phyloP scores from a whole-genome alignment of 2,888 invertebrate species.

The Drosophila testacea region DNA sequence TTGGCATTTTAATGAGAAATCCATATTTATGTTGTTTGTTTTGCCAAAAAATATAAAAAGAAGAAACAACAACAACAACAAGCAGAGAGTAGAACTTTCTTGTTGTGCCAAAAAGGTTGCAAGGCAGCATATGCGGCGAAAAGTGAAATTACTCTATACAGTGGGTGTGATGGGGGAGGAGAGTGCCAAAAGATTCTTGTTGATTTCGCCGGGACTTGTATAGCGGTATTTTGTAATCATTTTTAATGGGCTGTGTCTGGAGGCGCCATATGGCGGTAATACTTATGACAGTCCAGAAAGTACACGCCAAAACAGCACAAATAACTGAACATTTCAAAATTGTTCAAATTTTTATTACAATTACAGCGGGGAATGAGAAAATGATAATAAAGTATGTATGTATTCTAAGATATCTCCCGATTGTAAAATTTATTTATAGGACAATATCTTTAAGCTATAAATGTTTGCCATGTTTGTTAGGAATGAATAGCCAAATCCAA shows the following conservation, averaged over 20 bases:
- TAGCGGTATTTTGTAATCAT: constrained; percentile 68
- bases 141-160: constrained; percentile 68
- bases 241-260: constrained; percentile 68
- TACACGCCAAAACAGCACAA: constrained; percentile 12
- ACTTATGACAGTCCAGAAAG: constrained; percentile 27
- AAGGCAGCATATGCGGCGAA: constrained; percentile 71
- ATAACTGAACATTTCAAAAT: constrained; percentile 33
- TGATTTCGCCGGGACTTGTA: constrained; percentile 32
- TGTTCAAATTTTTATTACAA: constrained; percentile 28
- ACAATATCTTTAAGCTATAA: too few species aligned
- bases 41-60: constrained; percentile 53
- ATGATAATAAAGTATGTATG: too few species aligned
- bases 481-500: too few species aligned
- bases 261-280: constrained; percentile 54
- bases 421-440: too few species aligned
- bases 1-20: constrained; percentile 80
- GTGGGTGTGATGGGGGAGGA: background rate
- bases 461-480: too few species aligned
- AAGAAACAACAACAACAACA: constrained; percentile 21
- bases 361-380: background rate
- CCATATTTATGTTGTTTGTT: constrained; percentile 81
- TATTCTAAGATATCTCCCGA: too few species aligned
- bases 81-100: constrained; percentile 22
- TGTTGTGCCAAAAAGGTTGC: constrained; percentile 47
- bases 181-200: constrained; percentile 17